These are phyloP conservation scores for Rhagoletis zephyria DNA, from an alignment of 1,140 invertebrate species.

Conservation along the genomic window DNA sequence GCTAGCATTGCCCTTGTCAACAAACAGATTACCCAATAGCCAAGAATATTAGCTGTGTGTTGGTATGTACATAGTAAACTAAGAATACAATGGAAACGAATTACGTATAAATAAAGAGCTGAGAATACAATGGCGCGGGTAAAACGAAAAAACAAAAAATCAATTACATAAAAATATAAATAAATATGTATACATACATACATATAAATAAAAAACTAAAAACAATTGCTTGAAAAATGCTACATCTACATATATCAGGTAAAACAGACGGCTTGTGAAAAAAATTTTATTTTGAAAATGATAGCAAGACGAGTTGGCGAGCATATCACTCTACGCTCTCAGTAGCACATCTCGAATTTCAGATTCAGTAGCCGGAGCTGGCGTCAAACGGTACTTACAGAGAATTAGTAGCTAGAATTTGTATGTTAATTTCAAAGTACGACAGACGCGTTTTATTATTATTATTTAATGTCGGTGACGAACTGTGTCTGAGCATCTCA, in stretches of 20 bases:
- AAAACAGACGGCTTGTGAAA: too few relatives aligned
- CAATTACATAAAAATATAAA: neutral
- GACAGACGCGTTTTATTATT: neutral
- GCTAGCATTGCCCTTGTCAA: neutral
- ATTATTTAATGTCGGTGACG: neutral
- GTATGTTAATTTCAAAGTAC: neutral
- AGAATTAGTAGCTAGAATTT: neutral
- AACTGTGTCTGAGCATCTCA: too few relatives aligned
- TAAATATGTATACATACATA: too few relatives aligned
- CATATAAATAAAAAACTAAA: too few relatives aligned
- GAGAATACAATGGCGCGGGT: neutral
- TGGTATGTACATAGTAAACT: neutral
- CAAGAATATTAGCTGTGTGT: neutral
- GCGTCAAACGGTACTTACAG: neutral
- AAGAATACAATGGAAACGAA: neutral
- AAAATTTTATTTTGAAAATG: too few relatives aligned
- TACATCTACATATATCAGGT: neutral
- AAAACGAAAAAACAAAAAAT: neutral
- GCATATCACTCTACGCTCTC: neutral
- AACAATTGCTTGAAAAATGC: neutral
- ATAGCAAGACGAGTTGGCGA: neutral
- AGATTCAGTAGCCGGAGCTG: neutral
- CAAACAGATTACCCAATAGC: neutral
- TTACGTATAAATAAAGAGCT: neutral
- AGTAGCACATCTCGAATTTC: neutral